These are phyloP conservation scores for Rotaria sp. DNA, from an alignment of 2,888 invertebrate genomes.

Conservation along the genomic window DNA sequence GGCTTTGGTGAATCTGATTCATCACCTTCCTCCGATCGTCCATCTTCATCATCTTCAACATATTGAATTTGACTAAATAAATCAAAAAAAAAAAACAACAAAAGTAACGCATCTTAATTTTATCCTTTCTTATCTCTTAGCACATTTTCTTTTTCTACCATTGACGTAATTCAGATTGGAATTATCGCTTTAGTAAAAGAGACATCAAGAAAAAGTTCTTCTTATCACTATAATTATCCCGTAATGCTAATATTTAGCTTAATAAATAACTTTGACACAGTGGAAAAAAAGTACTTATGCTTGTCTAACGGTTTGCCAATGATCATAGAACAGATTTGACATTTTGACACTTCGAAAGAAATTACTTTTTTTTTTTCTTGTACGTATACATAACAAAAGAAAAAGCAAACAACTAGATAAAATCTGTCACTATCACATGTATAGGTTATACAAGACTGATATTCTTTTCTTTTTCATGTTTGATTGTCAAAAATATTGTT, in stretches of 20 bases:
- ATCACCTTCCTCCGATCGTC: neutral
- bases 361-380: neutral
- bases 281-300: neutral
- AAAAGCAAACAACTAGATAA: neutral
- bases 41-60: slow-evolving; percentile 20
- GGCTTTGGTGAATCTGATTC: neutral
- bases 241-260: neutral
- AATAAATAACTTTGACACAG: neutral
- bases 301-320: neutral
- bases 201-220: neutral
- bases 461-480: neutral
- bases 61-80: neutral
- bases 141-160: neutral
- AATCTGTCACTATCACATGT: neutral
- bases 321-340: neutral
- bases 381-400: neutral
- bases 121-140: neutral
- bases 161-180: neutral
- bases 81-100: neutral
- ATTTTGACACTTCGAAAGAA: neutral
- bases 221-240: neutral
- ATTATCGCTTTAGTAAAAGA: neutral
- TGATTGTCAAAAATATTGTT: neutral
- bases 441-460: neutral
- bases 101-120: too few species aligned